These are phyloP conservation scores for Notodonta ziczac DNA, from an alignment of 2,888 invertebrate genomes.

Conservation along the genomic window DNA sequence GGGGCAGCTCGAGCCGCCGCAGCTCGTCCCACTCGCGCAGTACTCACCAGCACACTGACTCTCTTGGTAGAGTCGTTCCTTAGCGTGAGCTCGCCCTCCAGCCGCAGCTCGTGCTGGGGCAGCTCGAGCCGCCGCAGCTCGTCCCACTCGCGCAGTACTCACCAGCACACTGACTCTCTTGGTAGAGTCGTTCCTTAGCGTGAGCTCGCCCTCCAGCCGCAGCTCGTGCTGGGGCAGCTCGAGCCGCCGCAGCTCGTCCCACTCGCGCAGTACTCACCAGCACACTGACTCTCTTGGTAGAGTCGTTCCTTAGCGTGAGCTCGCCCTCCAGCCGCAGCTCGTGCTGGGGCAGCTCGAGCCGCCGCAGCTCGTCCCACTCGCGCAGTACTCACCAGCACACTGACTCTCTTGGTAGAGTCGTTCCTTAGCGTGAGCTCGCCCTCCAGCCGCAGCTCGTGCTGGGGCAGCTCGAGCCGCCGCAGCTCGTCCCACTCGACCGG, in stretches of 20 bases:
- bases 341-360: too few species aligned
- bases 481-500: slow-evolving; percentile 68
- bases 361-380: slow-evolving; percentile 65
- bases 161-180: slow-evolving; percentile 72
- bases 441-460: slow-evolving; percentile 60
- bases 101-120: slow-evolving; percentile 69
- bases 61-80: too few species aligned
- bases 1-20: slow-evolving; percentile 45
- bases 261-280: too few species aligned
- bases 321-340: neutral
- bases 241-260: slow-evolving; percentile 45
- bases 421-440: slow-evolving; percentile 65
- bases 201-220: slow-evolving; percentile 65
- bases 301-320: too few species aligned
- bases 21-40: slow-evolving; percentile 23
- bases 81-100: slow-evolving; percentile 45
- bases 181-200: slow-evolving; percentile 63
- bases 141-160: too few species aligned
- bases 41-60: too few species aligned
- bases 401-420: slow-evolving; percentile 68
- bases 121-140: neutral
- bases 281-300: too few species aligned
- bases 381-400: slow-evolving; percentile 60
- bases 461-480: slow-evolving; percentile 62
- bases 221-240: slow-evolving; percentile 62